Evolutionary conservation across 2,797 vertebrate genomes (phyloP), one percentile per base, ranked within the genome.

Genomic region (Vireo griseus): DNA sequence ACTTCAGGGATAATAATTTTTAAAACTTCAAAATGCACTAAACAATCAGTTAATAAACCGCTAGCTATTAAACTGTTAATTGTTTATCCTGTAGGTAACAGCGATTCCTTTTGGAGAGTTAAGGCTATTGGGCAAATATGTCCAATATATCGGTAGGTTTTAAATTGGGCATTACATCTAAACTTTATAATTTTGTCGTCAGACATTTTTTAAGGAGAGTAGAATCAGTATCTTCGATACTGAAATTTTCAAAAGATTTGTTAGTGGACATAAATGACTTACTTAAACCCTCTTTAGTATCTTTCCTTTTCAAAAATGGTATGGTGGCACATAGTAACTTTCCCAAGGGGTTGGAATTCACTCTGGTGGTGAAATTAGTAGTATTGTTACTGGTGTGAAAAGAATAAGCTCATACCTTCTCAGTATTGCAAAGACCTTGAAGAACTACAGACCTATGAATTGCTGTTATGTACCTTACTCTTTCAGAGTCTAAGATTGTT

Each of bases 401-500:
- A 58, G 28, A 93, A 45, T n/a, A 74, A 78, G n/a, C 13, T 89
- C 48, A 37, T 82, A 54, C 14, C 24, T 20, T 85, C 52, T 63
- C 37, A 55, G 21, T 82, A 48, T 50, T 61, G 33, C 21, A 11
- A 57, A 87, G 74, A 54, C 21, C 72, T 86, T 83, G 82, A 86
- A 79, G 82, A 79, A 51, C 35, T 19, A 18, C 26, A 45, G 59
- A 65, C 19, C 45, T 54, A 2, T 19, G n/a, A 69, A 31, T n/a
- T 76, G 37, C 76, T 71, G 21, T 73, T 79, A 45, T 37, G 75
- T 90, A 57, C 3, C 6, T 96, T 96, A 93, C 44, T 88, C 87
- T 94, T 93, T 88, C 91, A 96, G 90, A 88, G 69, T 74, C 94
- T 93, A 40, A 91, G 93, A 86, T 78, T 91, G 81, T 83, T 95